phyloP scores from a whole-genome alignment of 1,140 invertebrate species.

The Aricia agestis region DNA sequence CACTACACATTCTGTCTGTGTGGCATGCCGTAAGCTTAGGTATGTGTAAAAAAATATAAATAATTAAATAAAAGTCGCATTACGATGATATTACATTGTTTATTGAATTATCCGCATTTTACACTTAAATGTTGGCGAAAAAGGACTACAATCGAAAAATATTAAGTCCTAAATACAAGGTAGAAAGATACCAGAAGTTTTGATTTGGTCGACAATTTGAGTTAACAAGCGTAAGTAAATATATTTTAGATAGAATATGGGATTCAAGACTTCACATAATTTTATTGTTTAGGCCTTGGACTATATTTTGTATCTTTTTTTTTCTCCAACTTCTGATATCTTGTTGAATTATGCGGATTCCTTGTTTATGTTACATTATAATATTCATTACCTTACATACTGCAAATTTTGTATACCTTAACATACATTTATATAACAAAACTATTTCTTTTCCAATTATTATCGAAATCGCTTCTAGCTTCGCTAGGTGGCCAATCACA shows the following conservation, averaged over 20 bases:
- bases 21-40: background rate
- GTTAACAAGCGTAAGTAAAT: too few relatives aligned
- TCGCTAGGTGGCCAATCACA: constrained; percentile 12
- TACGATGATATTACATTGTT: constrained; percentile 60
- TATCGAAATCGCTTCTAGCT: constrained; percentile 15
- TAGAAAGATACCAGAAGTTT: background rate
- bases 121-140: constrained; percentile 62
- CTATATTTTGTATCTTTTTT: background rate
- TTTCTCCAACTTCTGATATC: background rate
- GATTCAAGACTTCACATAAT: background rate
- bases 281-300: background rate
- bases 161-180: constrained; percentile 20
- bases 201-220: background rate
- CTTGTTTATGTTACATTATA: background rate
- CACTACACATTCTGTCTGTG: constrained; percentile 1
- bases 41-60: too few relatives aligned
- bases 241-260: too few relatives aligned
- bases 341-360: background rate
- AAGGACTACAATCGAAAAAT: constrained; percentile 39
- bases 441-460: constrained; percentile 14
- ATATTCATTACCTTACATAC: background rate
- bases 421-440: constrained; percentile 6
- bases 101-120: constrained; percentile 37
- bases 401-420: background rate
- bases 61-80: constrained; percentile 30